These are phyloP conservation scores for Actenoides hombroni DNA, from an alignment of 2,113 vertebrate species.

Conservation along the genomic window DNA sequence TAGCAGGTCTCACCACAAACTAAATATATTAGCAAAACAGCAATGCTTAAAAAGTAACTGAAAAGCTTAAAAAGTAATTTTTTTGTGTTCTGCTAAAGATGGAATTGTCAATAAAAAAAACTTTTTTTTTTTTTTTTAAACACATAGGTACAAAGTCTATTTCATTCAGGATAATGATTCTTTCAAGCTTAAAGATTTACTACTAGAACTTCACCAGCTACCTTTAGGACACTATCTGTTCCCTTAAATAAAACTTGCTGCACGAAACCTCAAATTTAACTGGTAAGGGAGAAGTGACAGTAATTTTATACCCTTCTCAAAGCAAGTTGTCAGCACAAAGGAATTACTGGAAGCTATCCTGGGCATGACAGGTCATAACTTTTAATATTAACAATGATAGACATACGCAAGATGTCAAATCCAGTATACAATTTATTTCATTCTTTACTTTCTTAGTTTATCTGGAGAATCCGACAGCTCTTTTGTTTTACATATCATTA, in stretches of 20 bases:
- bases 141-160: background rate
- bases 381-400: constrained; percentile 71
- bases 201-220: constrained; percentile 3
- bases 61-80: background rate
- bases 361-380: constrained; percentile 60
- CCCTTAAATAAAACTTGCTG: constrained; percentile 63
- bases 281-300: constrained; percentile 27
- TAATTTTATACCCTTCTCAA: constrained; percentile 52
- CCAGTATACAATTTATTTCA: constrained; percentile 37
- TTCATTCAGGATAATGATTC: background rate
- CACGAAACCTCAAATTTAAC: constrained; percentile 67
- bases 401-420: constrained; percentile 36
- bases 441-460: constrained; percentile 57
- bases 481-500: constrained; percentile 34
- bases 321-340: constrained; percentile 51
- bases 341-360: constrained; percentile 63
- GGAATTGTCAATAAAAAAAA: background rate
- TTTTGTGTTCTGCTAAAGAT: background rate
- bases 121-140: background rate
- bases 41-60: constrained; percentile 49
- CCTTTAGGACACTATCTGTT: constrained; percentile 22
- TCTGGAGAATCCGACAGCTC: constrained; percentile 26
- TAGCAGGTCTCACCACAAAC: background rate
- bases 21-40: background rate
- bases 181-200: constrained; percentile 8